Percentiles rank a stretch among this genome's conserved stretches.
These are phyloP conservation scores for Epinephelus moara DNA, from an alignment of 2,113 vertebrate species.

Conservation along the genomic window DNA sequence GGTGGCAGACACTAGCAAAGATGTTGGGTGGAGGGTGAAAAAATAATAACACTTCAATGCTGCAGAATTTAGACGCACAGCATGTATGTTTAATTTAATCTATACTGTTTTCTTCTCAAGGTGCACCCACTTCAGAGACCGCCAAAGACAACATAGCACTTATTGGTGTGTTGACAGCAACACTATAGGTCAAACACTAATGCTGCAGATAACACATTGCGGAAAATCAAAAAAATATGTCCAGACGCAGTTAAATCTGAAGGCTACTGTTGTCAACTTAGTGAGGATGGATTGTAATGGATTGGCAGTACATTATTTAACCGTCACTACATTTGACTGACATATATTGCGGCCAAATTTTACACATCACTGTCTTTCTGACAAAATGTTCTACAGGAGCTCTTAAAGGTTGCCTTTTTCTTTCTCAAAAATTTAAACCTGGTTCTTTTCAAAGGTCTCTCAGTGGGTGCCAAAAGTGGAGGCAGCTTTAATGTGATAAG, in stretches of 20 bases:
- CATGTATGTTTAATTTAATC: slow-evolving; percentile 18
- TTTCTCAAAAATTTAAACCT: background rate
- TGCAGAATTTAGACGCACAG: background rate
- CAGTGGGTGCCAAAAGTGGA: slow-evolving; percentile 16
- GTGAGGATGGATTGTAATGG: slow-evolving; percentile 6
- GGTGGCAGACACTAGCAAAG: background rate
- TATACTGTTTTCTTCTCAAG: slow-evolving; percentile 6
- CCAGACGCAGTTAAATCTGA: slow-evolving; percentile 18
- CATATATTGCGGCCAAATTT: slow-evolving; percentile 17
- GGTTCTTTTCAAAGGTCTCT: slow-evolving; percentile 14
- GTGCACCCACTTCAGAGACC: slow-evolving; percentile 20
- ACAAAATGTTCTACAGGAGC: slow-evolving; percentile 32
- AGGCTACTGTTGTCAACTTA: background rate
- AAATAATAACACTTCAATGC: background rate
- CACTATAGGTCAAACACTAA: slow-evolving; percentile 11
- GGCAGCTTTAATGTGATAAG: slow-evolving; percentile 32
- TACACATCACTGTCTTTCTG: slow-evolving; percentile 32
- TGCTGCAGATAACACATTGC: background rate
- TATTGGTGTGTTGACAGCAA: slow-evolving; percentile 23
- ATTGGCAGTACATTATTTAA: slow-evolving; percentile 26
- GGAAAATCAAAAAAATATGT: slow-evolving; percentile 7
- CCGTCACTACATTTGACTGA: slow-evolving; percentile 37
- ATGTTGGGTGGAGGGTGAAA: background rate
- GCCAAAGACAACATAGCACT: slow-evolving; percentile 9
- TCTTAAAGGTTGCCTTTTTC: slow-evolving; percentile 23